phyloP scores from a whole-genome alignment of 2,888 invertebrate species.

The Rugalucina vietnamica region DNA sequence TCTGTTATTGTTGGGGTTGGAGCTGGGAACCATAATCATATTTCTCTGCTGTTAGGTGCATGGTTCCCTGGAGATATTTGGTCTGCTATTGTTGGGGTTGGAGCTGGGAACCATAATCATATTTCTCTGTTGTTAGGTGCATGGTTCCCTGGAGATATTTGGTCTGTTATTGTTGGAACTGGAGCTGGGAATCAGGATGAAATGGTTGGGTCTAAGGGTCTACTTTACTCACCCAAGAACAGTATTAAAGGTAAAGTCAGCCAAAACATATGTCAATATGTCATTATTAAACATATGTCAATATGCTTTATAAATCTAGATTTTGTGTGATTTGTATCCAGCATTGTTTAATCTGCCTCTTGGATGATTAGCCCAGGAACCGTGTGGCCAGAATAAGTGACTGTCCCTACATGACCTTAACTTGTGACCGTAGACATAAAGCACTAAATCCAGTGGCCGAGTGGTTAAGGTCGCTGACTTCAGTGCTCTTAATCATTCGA shows the following conservation, averaged over 20 bases:
- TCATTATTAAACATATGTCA: no score
- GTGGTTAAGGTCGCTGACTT: no score
- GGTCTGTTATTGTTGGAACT: constrained; percentile 91
- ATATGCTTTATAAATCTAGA: no score
- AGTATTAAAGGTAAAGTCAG: constrained; percentile 89
- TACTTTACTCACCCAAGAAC: constrained; percentile 93
- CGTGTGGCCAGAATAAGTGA: no score
- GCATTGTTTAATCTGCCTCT: no score
- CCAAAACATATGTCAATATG: no score
- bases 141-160: constrained; percentile 92
- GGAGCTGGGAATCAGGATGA: constrained; percentile 91
- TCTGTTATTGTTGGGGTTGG: constrained; percentile 90
- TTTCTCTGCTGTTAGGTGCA: constrained; percentile 88
- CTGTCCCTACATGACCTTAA: no score
- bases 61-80: constrained; percentile 91
- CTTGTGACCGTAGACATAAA: no score
- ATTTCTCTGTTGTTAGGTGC: constrained; percentile 86
- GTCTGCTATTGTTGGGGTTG: constrained; percentile 90
- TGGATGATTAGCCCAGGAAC: no score
- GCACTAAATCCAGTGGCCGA: no score
- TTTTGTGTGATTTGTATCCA: no score
- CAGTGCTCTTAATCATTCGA: no score
- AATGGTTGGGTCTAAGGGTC: constrained; percentile 94
- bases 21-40: constrained; percentile 91
- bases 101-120: constrained; percentile 92